phyloP scores from a whole-genome alignment of 1,140 invertebrate species.

The Goniozus legneri region DNA sequence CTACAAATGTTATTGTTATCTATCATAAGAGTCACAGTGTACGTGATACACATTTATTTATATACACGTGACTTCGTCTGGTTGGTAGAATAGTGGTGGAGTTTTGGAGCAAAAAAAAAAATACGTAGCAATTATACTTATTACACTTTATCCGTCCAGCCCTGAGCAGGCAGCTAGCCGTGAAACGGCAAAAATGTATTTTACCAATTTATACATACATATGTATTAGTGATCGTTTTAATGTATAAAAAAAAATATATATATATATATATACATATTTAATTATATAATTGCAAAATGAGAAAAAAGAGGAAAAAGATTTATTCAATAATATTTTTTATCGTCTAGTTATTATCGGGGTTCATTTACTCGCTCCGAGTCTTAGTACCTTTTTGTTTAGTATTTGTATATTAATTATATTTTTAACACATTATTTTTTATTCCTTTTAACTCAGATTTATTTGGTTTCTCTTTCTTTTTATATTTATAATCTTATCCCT shows the following conservation, averaged over 20 bases:
- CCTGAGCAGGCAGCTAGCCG: slow-evolving; percentile 41
- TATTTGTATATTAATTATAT: background rate
- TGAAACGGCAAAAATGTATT: slow-evolving; percentile 29
- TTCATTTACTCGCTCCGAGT: background rate
- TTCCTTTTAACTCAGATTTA: background rate
- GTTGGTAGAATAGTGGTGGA: no score
- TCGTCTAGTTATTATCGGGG: background rate
- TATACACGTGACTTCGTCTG: no score
- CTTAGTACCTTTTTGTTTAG: background rate
- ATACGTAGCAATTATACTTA: slow-evolving; percentile 22
- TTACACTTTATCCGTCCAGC: slow-evolving; percentile 43
- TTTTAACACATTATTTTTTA: no score
- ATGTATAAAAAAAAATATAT: slow-evolving; percentile 34
- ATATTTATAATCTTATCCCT: background rate
- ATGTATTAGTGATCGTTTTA: slow-evolving; percentile 40
- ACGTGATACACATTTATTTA: slow-evolving; percentile 19
- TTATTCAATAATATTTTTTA: no score
- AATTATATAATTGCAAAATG: slow-evolving; percentile 12
- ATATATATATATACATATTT: slow-evolving; percentile 24
- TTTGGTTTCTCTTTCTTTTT: no score
- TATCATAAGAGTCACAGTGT: slow-evolving; percentile 14
- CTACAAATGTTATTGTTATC: slow-evolving; percentile 2
- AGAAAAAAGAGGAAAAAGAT: no score
- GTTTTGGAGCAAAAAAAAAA: background rate
- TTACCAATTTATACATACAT: slow-evolving; percentile 19